phyloP scores from a whole-genome alignment of 2,797 vertebrate genomes.

The Arnoldichthys spilopterus region DNA sequence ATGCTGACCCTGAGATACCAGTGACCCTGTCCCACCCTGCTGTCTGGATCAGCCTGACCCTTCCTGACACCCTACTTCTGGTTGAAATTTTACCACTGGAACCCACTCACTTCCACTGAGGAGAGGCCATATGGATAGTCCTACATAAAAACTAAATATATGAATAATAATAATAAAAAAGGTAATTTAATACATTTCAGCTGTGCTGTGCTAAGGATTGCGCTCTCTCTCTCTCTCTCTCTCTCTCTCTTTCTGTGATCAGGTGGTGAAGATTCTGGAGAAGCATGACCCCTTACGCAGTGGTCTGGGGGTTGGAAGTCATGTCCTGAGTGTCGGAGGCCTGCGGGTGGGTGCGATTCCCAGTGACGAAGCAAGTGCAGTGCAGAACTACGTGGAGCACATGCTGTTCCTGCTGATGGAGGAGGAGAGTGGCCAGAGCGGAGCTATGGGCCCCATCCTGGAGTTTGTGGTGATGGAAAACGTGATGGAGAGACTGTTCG shows the following conservation, averaged over 20 bases:
- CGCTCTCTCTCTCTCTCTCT: not conserved
- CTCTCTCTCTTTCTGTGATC: not conserved
- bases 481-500: conserved; percentile 98
- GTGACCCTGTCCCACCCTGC: too few species aligned
- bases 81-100: too few species aligned
- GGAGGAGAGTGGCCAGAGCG: conserved; percentile 86
- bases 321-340: conserved; percentile 47
- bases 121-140: too few species aligned
- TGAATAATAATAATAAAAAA: too few species aligned
- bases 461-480: conserved; percentile 98
- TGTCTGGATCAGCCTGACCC: too few species aligned
- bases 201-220: too few species aligned
- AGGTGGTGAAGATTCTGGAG: conserved; percentile 98
- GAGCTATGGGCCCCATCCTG: conserved; percentile 95
- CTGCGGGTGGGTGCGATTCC: conserved; percentile 79
- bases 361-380: conserved; percentile 91
- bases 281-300: conserved; percentile 93
- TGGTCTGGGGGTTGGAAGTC: conserved; percentile 63
- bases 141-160: too few species aligned
- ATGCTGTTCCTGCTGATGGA: conserved; percentile 96
- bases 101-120: too few species aligned
- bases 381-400: conserved; percentile 98
- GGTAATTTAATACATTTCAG: too few species aligned
- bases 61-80: too few species aligned
- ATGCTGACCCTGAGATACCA: too few species aligned